Percentiles rank a stretch among this genome's conserved stretches.
Conservation (phyloP, 2,888 invertebrate genomes). For the Syrista parreyssii region DNA sequence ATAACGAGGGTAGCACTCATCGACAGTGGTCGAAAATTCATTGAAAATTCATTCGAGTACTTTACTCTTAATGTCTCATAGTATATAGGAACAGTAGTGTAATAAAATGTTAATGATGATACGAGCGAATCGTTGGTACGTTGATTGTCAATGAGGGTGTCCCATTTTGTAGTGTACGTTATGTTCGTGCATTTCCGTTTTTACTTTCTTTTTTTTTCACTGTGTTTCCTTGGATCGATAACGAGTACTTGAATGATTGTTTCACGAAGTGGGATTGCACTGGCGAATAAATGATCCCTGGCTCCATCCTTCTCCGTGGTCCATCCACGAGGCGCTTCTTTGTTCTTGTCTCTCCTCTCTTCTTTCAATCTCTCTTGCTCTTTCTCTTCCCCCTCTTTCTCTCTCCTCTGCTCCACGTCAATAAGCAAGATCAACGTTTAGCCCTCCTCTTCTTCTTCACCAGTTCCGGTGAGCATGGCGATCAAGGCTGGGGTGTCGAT, state of each 20-base stretch:
- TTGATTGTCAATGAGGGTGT: not conserved
- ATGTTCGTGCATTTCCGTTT: not conserved
- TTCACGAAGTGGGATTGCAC: not conserved
- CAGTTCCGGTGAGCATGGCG: conserved; percentile 88
- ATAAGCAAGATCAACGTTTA: not conserved
- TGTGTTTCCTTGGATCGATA: not conserved
- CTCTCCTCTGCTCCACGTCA: not conserved
- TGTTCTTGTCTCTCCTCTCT: not conserved
- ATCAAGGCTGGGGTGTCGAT: conserved; percentile 90
- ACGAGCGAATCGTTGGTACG: not conserved
- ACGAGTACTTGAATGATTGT: not conserved
- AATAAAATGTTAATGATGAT: not conserved
- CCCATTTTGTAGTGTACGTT: not conserved
- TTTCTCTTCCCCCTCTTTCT: not conserved
- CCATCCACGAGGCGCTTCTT: not conserved
- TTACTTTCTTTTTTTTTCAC: not conserved
- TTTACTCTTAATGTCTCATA: not conserved
- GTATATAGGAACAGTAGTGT: not conserved
- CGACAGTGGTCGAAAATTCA: not conserved
- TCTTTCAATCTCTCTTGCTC: not conserved
- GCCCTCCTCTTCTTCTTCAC: conserved; percentile 80
- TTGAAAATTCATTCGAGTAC: not conserved
- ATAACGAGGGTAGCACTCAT: not conserved
- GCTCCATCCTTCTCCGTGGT: not conserved
- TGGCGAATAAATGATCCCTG: not conserved